A percentile compares a stretch with the other conserved stretches of the same genome.
phyloP scores from a whole-genome alignment of 2,888 invertebrate species.

The Phorcus lineatus region DNA sequence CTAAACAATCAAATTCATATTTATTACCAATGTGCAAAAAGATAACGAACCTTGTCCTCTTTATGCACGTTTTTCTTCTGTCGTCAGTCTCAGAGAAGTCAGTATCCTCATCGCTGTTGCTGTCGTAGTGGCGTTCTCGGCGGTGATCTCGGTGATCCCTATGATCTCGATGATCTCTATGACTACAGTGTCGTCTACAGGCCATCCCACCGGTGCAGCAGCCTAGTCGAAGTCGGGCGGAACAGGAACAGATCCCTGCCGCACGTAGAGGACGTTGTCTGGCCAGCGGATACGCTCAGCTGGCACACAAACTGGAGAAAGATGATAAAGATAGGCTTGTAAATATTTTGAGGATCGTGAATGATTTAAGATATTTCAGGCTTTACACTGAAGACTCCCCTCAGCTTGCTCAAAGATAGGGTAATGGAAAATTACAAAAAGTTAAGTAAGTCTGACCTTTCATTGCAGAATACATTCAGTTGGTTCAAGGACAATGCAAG shows the following conservation, averaged over 20 bases:
- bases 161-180: slow-evolving; percentile 35
- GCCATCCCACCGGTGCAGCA: slow-evolving; percentile 9
- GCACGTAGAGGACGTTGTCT: neutral
- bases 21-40: too few relatives aligned
- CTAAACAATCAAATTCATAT: too few relatives aligned
- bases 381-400: too few relatives aligned
- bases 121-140: slow-evolving; percentile 58
- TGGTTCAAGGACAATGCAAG: too few relatives aligned
- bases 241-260: neutral
- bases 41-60: slow-evolving; percentile 60
- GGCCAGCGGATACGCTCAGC: slow-evolving; percentile 5
- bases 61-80: slow-evolving; percentile 67
- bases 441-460: too few relatives aligned
- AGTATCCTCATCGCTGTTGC: slow-evolving; percentile 67
- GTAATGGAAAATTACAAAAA: too few relatives aligned
- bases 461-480: too few relatives aligned
- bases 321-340: too few relatives aligned
- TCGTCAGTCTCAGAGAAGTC: slow-evolving; percentile 70
- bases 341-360: too few relatives aligned
- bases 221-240: neutral
- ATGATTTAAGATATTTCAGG: too few relatives aligned
- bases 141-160: slow-evolving; percentile 52
- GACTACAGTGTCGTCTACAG: slow-evolving; percentile 30
- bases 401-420: too few relatives aligned
- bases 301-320: neutral